Percentiles rank a stretch among this genome's conserved stretches.
These are phyloP conservation scores for Crioceris asparagi DNA, from an alignment of 2,888 invertebrate genomes.

Conservation along the genomic window DNA sequence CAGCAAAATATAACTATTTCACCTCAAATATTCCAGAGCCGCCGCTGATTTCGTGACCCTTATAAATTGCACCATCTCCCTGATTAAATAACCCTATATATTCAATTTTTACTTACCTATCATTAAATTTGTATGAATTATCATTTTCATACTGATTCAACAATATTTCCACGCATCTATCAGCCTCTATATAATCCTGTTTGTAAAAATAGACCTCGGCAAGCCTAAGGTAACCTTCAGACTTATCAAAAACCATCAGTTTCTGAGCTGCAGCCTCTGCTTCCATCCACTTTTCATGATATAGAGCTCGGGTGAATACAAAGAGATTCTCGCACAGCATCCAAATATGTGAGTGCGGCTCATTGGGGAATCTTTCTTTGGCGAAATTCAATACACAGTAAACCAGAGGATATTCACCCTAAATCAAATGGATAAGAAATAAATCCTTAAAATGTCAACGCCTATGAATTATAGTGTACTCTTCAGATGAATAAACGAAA, in stretches of 20 bases:
- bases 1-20: too few species aligned
- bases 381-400: slow-evolving; percentile 50
- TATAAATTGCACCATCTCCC: too few species aligned
- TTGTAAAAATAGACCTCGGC: slow-evolving; percentile 48
- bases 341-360: slow-evolving; percentile 53
- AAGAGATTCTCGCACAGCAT: slow-evolving; percentile 54
- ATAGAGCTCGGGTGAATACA: slow-evolving; percentile 31
- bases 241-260: slow-evolving; percentile 53
- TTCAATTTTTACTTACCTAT: too few species aligned
- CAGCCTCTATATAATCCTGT: slow-evolving; percentile 38
- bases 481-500: too few species aligned
- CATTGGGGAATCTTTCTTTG: slow-evolving; percentile 50
- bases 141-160: slow-evolving; percentile 44
- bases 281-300: slow-evolving; percentile 54
- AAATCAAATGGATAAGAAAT: slow-evolving; percentile 22
- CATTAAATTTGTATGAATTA: slow-evolving; percentile 44
- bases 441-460: too few species aligned
- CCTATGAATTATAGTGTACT: too few species aligned
- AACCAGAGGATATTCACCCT: slow-evolving; percentile 48
- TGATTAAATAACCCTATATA: too few species aligned
- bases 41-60: too few species aligned
- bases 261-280: slow-evolving; percentile 59
- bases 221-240: slow-evolving; percentile 51
- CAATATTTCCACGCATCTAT: slow-evolving; percentile 40
- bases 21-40: too few species aligned